Base-by-base conservation (phyloP, 2,888 invertebrate genomes). In the Tiphia femorata region DNA sequence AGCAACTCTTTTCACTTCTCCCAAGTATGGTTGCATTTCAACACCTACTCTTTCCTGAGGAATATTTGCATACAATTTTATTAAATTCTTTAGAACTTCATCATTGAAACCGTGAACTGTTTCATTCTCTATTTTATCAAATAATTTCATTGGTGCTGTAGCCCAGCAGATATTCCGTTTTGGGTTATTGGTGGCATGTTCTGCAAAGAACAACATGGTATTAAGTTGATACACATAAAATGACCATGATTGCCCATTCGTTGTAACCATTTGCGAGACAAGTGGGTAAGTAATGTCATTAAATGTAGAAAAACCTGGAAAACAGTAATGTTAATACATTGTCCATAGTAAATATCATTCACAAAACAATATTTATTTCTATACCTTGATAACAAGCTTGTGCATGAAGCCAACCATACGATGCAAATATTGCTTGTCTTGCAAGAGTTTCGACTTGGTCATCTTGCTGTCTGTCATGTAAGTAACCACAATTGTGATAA, bases 141-240 rank as follows among this genome's bases (percentile, higher is more conserved):
- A 96, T 1, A 97, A 85, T 66, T 90, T 88, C 73, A 91, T 76
- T 29, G 91, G 89, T 43, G 88, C 86, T 1, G 91, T 91, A 7
- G 90, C 89, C 88, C 93, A 96, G 76, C 95, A 94, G 30, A 95
- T 78, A 80, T 97, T 97, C 43, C 88, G 86, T 68, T 89, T 88
- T 0, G 87, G 88, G 83, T 94, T 94, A 8, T 86, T 86, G 27
- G 87, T 84, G n/a, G 87, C 84, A 69, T 89, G 79, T 65, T 90
- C 87, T 23, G 87, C 85, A 73, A 93, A 89, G 68, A 93, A 83
- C 10, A 88, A 77, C 27, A 90, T 86, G 0, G 96, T 97, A 80
- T 99, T 99, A 53, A 99, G 84, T 82, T 99, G 98, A 80, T 97
- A 98, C 10, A 91, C 88, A 77, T 92, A 94, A 66, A 98, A 92